Conservation (phyloP, 2,113 vertebrate species). For the Aspidoscelis tigris region DNA sequence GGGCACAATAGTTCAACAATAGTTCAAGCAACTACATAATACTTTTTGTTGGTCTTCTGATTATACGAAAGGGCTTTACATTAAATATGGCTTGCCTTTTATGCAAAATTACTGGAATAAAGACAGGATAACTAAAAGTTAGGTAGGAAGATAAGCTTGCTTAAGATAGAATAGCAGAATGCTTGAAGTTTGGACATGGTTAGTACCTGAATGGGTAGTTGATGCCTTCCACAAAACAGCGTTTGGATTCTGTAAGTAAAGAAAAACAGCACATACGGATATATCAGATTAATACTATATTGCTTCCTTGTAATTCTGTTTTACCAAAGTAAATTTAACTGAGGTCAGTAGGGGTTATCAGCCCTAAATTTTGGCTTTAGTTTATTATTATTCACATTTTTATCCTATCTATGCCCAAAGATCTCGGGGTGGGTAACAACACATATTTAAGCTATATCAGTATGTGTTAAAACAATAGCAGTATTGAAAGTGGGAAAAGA, state of each 20-base stretch:
- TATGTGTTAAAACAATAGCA: no score
- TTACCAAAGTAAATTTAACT: neutral
- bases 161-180: neutral
- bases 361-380: fast-evolving
- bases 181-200: no score
- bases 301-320: neutral
- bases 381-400: neutral
- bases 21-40: neutral
- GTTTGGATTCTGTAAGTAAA: no score
- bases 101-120: neutral
- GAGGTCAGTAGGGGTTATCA: neutral
- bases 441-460: no score
- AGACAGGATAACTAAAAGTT: neutral
- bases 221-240: no score
- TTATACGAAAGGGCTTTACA: neutral
- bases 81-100: neutral
- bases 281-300: no score
- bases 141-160: neutral
- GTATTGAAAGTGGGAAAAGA: no score
- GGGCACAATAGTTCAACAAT: neutral
- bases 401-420: no score
- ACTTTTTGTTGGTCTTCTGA: neutral
- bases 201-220: no score
- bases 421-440: no score
- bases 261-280: no score